Conservation (phyloP, 2,797 vertebrate species). For the Thunnus albacares region DNA sequence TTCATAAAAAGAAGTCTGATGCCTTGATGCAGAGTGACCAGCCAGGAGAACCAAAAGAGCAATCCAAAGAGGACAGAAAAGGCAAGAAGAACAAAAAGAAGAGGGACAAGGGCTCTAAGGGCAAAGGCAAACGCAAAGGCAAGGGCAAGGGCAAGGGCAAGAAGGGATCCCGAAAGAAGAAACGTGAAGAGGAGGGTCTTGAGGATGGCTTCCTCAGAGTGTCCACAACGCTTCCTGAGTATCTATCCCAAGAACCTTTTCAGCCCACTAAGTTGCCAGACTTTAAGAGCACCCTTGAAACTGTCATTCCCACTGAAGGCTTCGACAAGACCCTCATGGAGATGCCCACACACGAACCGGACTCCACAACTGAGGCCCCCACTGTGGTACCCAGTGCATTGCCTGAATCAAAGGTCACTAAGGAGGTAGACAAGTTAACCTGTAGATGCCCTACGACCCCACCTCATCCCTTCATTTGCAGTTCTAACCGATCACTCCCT, state of each 20-base stretch:
- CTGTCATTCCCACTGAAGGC: conserved; percentile 38
- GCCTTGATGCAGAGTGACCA: conserved; percentile 70
- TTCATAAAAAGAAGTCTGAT: conserved; percentile 75
- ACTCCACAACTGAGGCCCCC: conserved; percentile 65
- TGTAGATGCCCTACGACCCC: conserved; percentile 39
- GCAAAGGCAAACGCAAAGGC: conserved; percentile 78
- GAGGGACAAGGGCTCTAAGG: conserved; percentile 78
- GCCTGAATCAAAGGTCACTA: conserved; percentile 70
- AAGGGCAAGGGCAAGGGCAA: conserved; percentile 72
- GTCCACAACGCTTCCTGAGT: conserved; percentile 70
- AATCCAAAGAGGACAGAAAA: conserved; percentile 78
- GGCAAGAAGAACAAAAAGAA: conserved; percentile 87
- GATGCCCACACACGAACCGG: conserved; percentile 78
- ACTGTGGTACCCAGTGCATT: conserved; percentile 52
- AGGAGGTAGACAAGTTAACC: conserved; percentile 77
- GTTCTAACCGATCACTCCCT: conserved; percentile 70
- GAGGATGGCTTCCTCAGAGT: conserved; percentile 78
- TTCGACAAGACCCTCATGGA: conserved; percentile 59
- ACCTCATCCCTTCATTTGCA: conserved; percentile 29
- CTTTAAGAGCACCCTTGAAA: conserved; percentile 34
- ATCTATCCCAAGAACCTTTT: conserved; percentile 68
- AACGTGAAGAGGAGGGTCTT: conserved; percentile 68
- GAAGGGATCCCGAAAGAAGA: conserved; percentile 79
- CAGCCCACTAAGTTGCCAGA: conserved; percentile 53
- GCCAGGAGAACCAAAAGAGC: conserved; percentile 64